A percentile compares a stretch with the other conserved stretches of the same genome.
Conservation (phyloP, 1,140 invertebrate species). For the Trypoxylus dichotomus region DNA sequence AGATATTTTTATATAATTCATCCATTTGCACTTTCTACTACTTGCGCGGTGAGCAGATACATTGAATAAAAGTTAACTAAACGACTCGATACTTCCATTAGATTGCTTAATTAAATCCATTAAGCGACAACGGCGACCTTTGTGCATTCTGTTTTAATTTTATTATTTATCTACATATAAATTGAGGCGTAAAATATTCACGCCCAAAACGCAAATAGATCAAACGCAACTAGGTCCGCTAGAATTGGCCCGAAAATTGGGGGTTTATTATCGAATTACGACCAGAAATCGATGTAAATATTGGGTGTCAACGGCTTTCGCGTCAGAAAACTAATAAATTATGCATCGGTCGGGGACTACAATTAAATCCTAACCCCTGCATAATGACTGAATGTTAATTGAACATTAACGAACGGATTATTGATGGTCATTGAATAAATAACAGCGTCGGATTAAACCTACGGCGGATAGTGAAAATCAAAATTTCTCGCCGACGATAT, state of each 20-base stretch:
- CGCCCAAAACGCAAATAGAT: not conserved
- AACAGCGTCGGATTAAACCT: not conserved
- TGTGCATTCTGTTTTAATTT: not conserved
- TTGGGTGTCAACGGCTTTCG: slow-evolving; percentile 12
- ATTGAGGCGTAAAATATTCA: not conserved
- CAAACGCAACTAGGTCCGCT: not conserved
- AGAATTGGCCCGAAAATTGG: not conserved
- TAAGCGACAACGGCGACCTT: not conserved
- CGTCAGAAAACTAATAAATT: slow-evolving; percentile 17
- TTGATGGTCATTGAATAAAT: slow-evolving; percentile 17
- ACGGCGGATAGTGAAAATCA: too few species aligned
- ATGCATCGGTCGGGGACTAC: slow-evolving; percentile 11
- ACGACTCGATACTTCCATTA: not conserved
- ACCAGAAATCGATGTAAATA: slow-evolving; percentile 20
- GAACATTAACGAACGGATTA: slow-evolving; percentile 15
- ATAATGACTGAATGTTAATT: slow-evolving; percentile 26
- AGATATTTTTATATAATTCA: too few species aligned
- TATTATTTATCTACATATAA: slow-evolving; percentile 6
- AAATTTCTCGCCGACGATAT: too few species aligned
- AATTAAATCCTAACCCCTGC: slow-evolving; percentile 22
- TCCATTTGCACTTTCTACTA: too few species aligned
- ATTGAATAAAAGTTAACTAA: too few species aligned
- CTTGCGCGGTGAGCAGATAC: too few species aligned
- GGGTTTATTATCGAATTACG: slow-evolving; percentile 19
- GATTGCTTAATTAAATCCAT: not conserved